Conservation (phyloP, 1,140 invertebrate genomes). For the Andricus grossulariae region DNA sequence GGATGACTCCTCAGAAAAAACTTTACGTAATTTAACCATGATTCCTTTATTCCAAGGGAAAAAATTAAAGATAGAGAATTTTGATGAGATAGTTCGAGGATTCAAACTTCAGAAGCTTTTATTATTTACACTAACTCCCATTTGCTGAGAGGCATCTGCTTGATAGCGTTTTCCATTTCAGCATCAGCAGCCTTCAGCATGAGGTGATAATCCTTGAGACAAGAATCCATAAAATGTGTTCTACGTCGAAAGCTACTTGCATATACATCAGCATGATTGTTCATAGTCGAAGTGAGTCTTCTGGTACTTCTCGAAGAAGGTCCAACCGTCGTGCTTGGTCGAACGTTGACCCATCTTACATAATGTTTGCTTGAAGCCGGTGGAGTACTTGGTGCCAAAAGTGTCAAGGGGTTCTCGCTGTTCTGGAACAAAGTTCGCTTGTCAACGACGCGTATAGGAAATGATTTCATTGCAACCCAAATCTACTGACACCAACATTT, state of each 20-base stretch:
- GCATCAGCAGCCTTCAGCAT: slow-evolving; percentile 83
- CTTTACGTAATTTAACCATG: too few species aligned
- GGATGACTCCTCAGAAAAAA: too few species aligned
- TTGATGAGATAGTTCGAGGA: too few species aligned
- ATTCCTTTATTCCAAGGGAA: background rate
- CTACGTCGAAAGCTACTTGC: slow-evolving; percentile 65
- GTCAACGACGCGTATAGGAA: slow-evolving; percentile 61
- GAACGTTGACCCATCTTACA: slow-evolving; percentile 63
- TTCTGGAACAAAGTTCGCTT: slow-evolving; percentile 71
- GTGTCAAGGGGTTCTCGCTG: slow-evolving; percentile 66
- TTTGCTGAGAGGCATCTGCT: slow-evolving; percentile 85
- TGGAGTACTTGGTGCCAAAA: slow-evolving; percentile 53
- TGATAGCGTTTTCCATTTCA: slow-evolving; percentile 84
- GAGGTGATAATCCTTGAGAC: slow-evolving; percentile 81
- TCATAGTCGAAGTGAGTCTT: slow-evolving; percentile 60
- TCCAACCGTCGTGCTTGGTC: slow-evolving; percentile 54
- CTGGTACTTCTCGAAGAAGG: slow-evolving; percentile 54
- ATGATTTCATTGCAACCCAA: background rate
- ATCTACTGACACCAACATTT: background rate
- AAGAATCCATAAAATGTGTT: slow-evolving; percentile 81
- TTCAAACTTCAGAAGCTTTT: background rate
- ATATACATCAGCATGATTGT: slow-evolving; percentile 63
- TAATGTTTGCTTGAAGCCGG: slow-evolving; percentile 61
- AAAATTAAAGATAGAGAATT: background rate
- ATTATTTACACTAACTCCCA: slow-evolving; percentile 76